These are phyloP conservation scores for Phaethornis superciliosus DNA, from an alignment of 2,113 vertebrate species.

Conservation along the genomic window DNA sequence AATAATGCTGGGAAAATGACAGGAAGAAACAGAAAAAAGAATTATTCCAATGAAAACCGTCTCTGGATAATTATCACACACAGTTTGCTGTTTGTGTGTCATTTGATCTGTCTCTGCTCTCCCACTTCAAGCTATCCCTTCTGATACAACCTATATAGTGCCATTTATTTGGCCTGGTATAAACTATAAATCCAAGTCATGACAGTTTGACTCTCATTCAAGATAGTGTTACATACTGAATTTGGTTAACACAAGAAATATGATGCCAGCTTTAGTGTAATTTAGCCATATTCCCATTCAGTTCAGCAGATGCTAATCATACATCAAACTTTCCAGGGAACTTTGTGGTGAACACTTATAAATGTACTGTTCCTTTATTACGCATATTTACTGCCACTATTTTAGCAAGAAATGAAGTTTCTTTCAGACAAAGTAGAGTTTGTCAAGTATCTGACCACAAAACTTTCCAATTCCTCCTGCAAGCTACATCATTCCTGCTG, in stretches of 20 bases:
- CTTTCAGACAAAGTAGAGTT: neutral
- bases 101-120: neutral
- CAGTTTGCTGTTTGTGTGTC: neutral
- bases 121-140: neutral
- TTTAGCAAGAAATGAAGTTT: neutral
- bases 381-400: neutral
- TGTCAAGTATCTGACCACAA: neutral
- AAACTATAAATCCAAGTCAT: neutral
- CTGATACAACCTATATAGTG: neutral
- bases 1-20: neutral
- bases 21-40: neutral
- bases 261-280: neutral
- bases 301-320: conserved; percentile 1
- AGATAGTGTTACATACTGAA: conserved; percentile 13
- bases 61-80: neutral
- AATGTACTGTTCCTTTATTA: neutral
- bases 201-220: neutral
- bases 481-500: neutral
- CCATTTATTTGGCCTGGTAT: neutral
- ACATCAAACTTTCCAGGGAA: neutral
- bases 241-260: neutral
- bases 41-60: neutral
- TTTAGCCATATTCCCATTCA: conserved; percentile 5
- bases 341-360: neutral
- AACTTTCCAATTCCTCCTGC: neutral